Conservation (phyloP, 2,888 invertebrate species). For the Entomobrya multifasciata region DNA sequence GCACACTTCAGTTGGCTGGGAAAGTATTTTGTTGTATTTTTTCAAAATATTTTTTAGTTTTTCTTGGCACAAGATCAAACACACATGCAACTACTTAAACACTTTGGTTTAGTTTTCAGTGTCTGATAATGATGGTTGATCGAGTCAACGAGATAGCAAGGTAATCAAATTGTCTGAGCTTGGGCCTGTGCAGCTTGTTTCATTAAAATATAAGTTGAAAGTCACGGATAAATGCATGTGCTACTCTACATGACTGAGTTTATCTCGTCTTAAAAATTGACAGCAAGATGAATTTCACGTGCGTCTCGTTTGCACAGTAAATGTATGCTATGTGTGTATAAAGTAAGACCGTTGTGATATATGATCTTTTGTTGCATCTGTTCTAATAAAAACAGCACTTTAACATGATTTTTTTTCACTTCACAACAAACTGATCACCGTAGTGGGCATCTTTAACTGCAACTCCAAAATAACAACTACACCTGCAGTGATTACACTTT, state of each 20-base stretch:
- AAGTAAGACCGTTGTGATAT: neutral
- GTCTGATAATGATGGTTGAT: neutral
- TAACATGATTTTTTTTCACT: slow-evolving; percentile 49
- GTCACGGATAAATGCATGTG: neutral
- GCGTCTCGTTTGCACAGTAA: neutral
- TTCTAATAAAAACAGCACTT: slow-evolving; percentile 4
- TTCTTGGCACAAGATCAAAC: slow-evolving; percentile 16
- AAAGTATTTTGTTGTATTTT: neutral
- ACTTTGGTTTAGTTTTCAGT: neutral
- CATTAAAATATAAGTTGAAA: slow-evolving; percentile 32
- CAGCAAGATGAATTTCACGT: slow-evolving; percentile 22
- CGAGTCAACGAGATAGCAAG: neutral
- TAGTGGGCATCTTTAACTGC: slow-evolving; percentile 39
- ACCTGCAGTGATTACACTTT: slow-evolving; percentile 41
- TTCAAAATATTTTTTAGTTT: neutral
- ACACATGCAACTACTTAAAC: neutral
- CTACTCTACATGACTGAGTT: slow-evolving; percentile 7
- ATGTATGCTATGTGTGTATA: neutral
- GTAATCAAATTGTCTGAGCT: slow-evolving; percentile 7
- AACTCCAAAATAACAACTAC: neutral
- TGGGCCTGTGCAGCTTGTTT: neutral
- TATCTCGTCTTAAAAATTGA: slow-evolving; percentile 6
- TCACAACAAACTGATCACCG: slow-evolving; percentile 67
- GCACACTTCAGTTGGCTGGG: neutral
- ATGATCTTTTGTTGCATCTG: neutral